phyloP scores from a whole-genome alignment of 2,888 invertebrate genomes.

The Pogonocherus hispidulus region DNA sequence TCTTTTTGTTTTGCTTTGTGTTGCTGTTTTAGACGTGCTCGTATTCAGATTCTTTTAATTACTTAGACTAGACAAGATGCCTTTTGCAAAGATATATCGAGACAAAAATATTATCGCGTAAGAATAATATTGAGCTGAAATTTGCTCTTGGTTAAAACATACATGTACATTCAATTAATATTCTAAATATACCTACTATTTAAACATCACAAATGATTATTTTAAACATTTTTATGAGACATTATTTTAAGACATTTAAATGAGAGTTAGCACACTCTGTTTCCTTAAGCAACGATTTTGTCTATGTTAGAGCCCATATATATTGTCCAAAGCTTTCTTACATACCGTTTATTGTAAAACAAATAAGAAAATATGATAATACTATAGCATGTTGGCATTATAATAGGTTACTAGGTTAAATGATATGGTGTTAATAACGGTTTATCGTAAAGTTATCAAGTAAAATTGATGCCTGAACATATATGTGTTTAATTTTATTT shows the following conservation, averaged over 20 bases:
- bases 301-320: too few species aligned
- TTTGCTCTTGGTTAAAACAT: neutral
- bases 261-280: too few species aligned
- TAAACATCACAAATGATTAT: too few species aligned
- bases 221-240: too few species aligned
- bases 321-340: too few species aligned
- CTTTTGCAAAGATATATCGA: neutral
- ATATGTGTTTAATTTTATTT: too few species aligned
- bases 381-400: neutral
- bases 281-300: too few species aligned
- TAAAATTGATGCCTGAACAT: neutral
- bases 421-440: neutral
- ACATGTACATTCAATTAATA: too few species aligned
- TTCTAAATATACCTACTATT: too few species aligned
- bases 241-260: too few species aligned
- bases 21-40: neutral
- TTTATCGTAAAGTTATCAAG: neutral
- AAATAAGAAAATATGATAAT: neutral
- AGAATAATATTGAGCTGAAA: neutral
- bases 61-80: too few species aligned
- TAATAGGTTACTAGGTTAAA: constrained; percentile 6
- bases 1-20: neutral
- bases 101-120: too few species aligned
- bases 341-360: neutral
- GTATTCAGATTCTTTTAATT: neutral